These are phyloP conservation scores for Euphydryas editha DNA, from an alignment of 2,888 invertebrate genomes.

Conservation along the genomic window DNA sequence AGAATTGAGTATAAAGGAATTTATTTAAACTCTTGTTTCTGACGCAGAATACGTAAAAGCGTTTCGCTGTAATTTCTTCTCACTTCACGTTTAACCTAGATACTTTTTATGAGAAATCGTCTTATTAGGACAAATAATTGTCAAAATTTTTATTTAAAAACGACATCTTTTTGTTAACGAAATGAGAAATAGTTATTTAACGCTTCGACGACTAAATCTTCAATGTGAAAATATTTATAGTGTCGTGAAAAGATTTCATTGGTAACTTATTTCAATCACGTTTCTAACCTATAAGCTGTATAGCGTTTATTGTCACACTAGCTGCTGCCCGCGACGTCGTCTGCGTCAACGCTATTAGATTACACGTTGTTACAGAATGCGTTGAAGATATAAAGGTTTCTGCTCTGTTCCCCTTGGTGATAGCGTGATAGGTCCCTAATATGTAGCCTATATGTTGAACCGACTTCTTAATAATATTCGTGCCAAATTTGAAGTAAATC, in stretches of 20 bases:
- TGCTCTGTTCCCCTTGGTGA: background rate
- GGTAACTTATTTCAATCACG: background rate
- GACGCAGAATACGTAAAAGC: background rate
- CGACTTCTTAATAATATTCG: no score
- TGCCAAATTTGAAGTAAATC: no score
- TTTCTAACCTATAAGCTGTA: background rate
- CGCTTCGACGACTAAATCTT: background rate
- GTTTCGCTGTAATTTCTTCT: background rate
- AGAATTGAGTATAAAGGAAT: background rate
- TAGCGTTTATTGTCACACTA: background rate
- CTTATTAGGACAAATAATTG: background rate
- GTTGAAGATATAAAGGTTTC: no score
- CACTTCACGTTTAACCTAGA: slow-evolving; percentile 12
- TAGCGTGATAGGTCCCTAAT: no score
- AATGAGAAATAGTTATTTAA: background rate
- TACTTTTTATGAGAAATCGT: slow-evolving; percentile 5
- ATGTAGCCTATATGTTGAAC: no score
- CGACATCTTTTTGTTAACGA: background rate
- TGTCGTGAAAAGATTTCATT: background rate
- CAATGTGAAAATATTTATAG: background rate
- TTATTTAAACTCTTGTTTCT: background rate
- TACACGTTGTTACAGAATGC: no score
- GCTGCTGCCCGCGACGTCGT: no score
- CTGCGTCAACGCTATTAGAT: no score
- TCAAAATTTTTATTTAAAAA: slow-evolving; percentile 1